A percentile compares a stretch with the other conserved stretches of the same genome.
These are phyloP conservation scores for Isaurus tuberculatus DNA, from an alignment of 92 coral and sea anemone species.

Conservation along the genomic window DNA sequence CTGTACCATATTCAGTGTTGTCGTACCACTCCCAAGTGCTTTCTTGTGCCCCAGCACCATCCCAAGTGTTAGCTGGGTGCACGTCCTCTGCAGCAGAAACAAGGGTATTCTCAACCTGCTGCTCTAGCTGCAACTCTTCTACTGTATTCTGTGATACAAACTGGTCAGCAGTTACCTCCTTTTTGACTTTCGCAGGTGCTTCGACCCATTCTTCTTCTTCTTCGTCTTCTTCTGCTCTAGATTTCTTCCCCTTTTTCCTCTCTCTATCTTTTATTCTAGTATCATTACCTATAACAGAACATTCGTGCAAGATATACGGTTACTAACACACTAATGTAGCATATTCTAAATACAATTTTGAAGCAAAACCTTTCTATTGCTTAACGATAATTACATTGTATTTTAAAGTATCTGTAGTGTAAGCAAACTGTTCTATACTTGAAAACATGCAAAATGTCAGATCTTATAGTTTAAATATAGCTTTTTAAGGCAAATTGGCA, in stretches of 20 bases:
- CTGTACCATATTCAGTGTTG: slow-evolving; percentile 22
- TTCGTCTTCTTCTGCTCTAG: slow-evolving; percentile 56
- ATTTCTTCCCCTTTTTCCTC: slow-evolving; percentile 59
- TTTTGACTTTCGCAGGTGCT: slow-evolving; percentile 35
- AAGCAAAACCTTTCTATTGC: no score
- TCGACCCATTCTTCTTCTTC: slow-evolving; percentile 51
- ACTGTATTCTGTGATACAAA: background rate
- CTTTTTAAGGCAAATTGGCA: no score
- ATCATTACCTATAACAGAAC: slow-evolving; percentile 45
- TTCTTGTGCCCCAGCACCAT: background rate
- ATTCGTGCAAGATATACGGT: background rate
- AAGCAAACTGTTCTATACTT: no score
- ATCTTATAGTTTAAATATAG: no score
- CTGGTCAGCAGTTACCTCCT: background rate
- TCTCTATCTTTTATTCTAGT: slow-evolving; percentile 66
- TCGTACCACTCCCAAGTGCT: slow-evolving; percentile 31
- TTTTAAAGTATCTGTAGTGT: no score
- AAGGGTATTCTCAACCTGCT: background rate
- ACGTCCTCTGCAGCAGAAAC: background rate
- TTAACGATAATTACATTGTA: no score
- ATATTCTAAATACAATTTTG: no score
- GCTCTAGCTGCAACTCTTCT: background rate
- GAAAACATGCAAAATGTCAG: no score
- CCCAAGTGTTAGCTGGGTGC: slow-evolving; percentile 30
- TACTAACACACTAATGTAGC: no score